Evolutionary conservation across 2,113 vertebrate species (phyloP).

Genomic region (Mormyrus lacerda): DNA sequence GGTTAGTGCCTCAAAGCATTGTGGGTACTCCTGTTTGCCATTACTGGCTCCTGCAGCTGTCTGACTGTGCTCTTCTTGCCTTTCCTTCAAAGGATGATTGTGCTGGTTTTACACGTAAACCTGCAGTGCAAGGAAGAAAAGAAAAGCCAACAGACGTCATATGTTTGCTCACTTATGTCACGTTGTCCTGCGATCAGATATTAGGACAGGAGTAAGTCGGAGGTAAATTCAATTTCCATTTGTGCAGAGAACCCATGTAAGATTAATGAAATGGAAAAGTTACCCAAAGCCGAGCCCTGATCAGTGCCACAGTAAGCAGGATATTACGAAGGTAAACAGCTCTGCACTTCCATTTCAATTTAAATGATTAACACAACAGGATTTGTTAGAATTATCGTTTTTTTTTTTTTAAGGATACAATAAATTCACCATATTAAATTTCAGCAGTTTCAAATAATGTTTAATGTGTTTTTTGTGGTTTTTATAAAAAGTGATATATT

Average conservation of each 20-base stretch:
- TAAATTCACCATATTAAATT: not conserved
- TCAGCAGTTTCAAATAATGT: not conserved
- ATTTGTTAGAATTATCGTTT: not conserved
- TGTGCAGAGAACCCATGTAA: not conserved
- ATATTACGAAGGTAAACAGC: not conserved
- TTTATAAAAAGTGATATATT: not conserved
- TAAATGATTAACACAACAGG: not conserved
- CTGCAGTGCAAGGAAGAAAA: not conserved
- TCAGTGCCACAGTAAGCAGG: not conserved
- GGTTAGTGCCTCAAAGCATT: not conserved
- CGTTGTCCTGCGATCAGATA: not conserved
- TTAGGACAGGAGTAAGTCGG: not conserved
- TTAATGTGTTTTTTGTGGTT: not conserved
- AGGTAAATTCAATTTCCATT: slow-evolving; percentile 4
- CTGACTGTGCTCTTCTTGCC: not conserved
- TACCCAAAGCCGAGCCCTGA: not conserved
- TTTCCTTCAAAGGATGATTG: not conserved
- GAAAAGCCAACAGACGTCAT: not conserved
- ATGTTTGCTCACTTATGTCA: not conserved
- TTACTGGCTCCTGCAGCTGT: not conserved
- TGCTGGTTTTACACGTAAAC: not conserved
- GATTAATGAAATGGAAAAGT: not conserved
- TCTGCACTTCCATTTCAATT: not conserved
- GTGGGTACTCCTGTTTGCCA: not conserved
- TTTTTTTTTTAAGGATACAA: not conserved